A percentile compares a stretch with the other conserved stretches of the same genome.
These are phyloP conservation scores for Acanthopleura granulata DNA, from an alignment of 2,888 invertebrate species.

Conservation along the genomic window DNA sequence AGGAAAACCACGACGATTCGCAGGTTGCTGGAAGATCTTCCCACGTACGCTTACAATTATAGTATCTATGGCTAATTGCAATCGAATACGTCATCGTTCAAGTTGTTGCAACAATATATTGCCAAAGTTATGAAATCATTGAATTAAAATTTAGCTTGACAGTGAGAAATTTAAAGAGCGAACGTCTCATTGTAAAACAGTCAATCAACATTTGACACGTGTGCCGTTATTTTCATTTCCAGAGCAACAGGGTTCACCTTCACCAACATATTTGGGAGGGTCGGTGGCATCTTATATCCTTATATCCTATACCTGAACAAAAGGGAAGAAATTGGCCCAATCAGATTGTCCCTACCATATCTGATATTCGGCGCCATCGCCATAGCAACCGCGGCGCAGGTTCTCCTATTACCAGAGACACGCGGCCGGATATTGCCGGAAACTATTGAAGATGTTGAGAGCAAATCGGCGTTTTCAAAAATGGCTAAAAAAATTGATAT, in stretches of 20 bases:
- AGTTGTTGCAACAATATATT: no score
- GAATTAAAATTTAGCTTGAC: no score
- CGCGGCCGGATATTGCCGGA: background rate
- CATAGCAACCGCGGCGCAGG: background rate
- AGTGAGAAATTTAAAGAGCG: no score
- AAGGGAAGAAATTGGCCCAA: constrained; percentile 24
- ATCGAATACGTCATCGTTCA: no score
- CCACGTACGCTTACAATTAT: no score
- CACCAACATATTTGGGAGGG: constrained; percentile 29
- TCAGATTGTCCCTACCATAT: constrained; percentile 32
- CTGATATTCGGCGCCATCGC: background rate
- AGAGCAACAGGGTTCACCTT: constrained; percentile 14
- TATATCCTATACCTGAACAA: constrained; percentile 39
- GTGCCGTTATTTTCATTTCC: background rate
- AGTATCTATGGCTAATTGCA: no score
- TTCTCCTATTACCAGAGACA: constrained; percentile 11
- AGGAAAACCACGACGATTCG: no score
- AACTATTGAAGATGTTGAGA: constrained; percentile 17
- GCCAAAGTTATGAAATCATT: no score
- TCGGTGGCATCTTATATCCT: constrained; percentile 40
- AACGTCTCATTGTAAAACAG: no score
- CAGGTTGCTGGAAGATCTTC: no score
- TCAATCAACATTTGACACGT: no score
- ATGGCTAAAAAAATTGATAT: background rate
- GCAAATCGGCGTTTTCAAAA: background rate